Base-by-base conservation (phyloP, 2,797 vertebrate species). In the Iguana delicatissima region DNA sequence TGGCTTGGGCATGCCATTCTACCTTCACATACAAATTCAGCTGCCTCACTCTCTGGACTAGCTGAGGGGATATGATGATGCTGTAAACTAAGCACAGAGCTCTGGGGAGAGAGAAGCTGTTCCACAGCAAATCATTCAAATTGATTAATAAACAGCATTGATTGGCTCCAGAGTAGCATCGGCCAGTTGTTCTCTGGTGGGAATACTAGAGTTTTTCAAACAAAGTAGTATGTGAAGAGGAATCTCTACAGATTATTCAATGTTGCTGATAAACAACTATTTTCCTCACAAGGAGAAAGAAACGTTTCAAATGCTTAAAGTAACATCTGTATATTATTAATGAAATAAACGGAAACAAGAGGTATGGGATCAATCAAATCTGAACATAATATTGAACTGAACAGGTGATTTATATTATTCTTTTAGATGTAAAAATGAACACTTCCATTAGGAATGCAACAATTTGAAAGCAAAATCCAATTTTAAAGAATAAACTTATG, bases 271-370 rank as follows among this genome's bases (percentile, higher is more conserved):
- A 5, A 46, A 88, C 4, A 80, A 14, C 24, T 55, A 6, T 14
- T 69, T 24, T 59, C n/a, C 32, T 24, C 26, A 57, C 29, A 72
- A 72, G 64, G 20, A 73, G 29, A 62, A 80, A 62, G 26, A 80
- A 62, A 22, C 18, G 12, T 80, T 79, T 85, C 8, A 64, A 46
- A 89, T 84, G 12, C 1, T 29, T 83, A 67, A 24, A 55, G 76
- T 83, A 84, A 72, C 87, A 85, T 80, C 90, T 88, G 76, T 67
- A 62, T 22, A 20, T 80, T 74, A 83, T 87, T 77, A 91, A 83
- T 35, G 13, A 38, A 26, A 46, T 72, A 29, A 6, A 88, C 57
- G 62, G 59, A 74, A 22, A 22, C n/a, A 52, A n/a, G 42, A 64
- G 69, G 42, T 90, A 79, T 42, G 87, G 0, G 7, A 46, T 87